These are phyloP conservation scores for Lasioglossum baleicum DNA, from an alignment of 1,140 invertebrate species.

Conservation along the genomic window DNA sequence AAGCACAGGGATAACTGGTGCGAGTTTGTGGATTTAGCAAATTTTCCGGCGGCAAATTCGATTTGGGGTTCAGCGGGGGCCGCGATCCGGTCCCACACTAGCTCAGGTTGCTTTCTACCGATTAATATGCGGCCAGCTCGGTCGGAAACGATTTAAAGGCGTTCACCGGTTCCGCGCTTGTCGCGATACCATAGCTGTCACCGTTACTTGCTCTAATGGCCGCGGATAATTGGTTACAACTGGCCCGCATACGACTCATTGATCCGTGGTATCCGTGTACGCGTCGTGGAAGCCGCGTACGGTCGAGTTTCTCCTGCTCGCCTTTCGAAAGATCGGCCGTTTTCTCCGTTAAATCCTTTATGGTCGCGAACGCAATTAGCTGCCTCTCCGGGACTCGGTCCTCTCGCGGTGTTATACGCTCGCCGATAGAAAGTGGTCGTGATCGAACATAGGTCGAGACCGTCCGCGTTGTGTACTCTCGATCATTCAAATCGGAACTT, in stretches of 20 bases:
- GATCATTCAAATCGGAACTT: background rate
- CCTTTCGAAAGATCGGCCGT: slow-evolving; percentile 47
- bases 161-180: slow-evolving; percentile 32
- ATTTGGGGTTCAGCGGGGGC: too few species aligned
- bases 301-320: slow-evolving; percentile 37
- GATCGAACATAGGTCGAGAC: background rate
- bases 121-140: slow-evolving; percentile 59
- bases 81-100: slow-evolving; percentile 13
- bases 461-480: background rate
- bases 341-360: slow-evolving; percentile 36
- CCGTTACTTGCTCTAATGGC: slow-evolving; percentile 33
- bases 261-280: slow-evolving; percentile 21
- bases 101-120: slow-evolving; percentile 60
- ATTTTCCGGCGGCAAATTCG: too few species aligned
- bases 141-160: slow-evolving; percentile 40
- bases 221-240: slow-evolving; percentile 53
- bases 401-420: background rate
- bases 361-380: slow-evolving; percentile 38
- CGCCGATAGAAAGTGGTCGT: slow-evolving; percentile 25
- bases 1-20: too few species aligned
- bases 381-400: slow-evolving; percentile 18
- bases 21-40: too few species aligned
- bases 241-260: slow-evolving; percentile 27
- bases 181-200: slow-evolving; percentile 32
- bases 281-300: slow-evolving; percentile 22